Conservation (phyloP, 2,113 vertebrate species). For the Clarias batrachus region DNA sequence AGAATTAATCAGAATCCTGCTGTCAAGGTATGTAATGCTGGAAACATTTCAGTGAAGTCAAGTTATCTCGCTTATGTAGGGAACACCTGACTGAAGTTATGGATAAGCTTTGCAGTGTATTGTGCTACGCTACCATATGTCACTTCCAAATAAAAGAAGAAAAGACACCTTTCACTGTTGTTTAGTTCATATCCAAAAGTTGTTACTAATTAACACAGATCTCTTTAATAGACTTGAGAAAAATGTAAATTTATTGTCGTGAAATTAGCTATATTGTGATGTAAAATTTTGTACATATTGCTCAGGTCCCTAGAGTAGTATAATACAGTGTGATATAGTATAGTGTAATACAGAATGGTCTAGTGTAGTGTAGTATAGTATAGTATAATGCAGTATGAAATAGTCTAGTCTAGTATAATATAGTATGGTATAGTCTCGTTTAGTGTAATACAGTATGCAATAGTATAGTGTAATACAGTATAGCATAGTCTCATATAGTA, state of each 20-base stretch:
- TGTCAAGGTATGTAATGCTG: not conserved
- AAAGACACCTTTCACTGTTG: not conserved
- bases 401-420: not conserved
- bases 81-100: not conserved
- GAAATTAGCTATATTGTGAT: not conserved
- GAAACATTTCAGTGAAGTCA: not conserved
- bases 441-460: not conserved
- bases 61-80: not conserved
- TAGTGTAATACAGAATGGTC: too few species aligned
- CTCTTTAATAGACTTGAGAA: not conserved
- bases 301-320: not conserved
- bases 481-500: not conserved
- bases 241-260: not conserved
- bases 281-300: not conserved
- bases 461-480: too few species aligned
- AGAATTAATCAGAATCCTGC: not conserved
- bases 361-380: not conserved
- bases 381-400: too few species aligned
- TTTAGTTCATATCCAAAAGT: not conserved
- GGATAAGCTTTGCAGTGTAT: not conserved
- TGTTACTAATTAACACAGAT: not conserved
- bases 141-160: not conserved
- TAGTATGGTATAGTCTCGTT: not conserved
- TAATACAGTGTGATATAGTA: too few species aligned
- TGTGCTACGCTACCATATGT: not conserved